phyloP scores from a whole-genome alignment of 2,888 invertebrate species.

The Nemotelus nigrinus region DNA sequence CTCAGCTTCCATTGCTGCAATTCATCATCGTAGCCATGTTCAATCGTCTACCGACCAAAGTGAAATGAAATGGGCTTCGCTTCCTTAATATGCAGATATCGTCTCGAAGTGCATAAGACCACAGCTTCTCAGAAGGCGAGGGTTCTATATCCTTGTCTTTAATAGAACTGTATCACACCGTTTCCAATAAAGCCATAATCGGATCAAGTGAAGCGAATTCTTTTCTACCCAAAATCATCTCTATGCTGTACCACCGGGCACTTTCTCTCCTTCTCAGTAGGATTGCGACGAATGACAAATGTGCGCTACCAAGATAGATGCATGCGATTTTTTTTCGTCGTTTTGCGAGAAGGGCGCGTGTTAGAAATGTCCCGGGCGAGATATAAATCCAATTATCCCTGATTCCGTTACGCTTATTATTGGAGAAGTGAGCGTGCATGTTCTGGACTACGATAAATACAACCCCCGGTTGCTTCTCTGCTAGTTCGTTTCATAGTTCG shows the following conservation, averaged over 20 bases:
- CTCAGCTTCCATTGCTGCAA: not conserved
- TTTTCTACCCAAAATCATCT: not conserved
- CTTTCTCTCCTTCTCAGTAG: not conserved
- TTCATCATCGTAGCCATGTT: not conserved
- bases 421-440: slow-evolving; percentile 18
- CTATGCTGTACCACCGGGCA: not conserved
- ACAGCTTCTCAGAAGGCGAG: slow-evolving; percentile 11
- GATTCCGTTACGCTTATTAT: slow-evolving; percentile 50
- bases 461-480: not conserved
- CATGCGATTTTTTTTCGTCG: not conserved
- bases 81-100: slow-evolving; percentile 25
- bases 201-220: slow-evolving; percentile 25
- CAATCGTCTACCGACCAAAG: no score
- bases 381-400: slow-evolving; percentile 51
- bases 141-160: not conserved
- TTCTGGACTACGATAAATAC: slow-evolving; percentile 23
- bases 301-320: not conserved
- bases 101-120: slow-evolving; percentile 9
- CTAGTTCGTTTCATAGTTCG: not conserved
- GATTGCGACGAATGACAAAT: slow-evolving; percentile 8
- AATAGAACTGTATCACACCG: slow-evolving; percentile 9
- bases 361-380: slow-evolving; percentile 46
- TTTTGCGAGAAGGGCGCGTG: slow-evolving; percentile 42
- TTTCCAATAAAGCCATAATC: slow-evolving; percentile 40
- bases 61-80: not conserved